Evolutionary conservation across 2,888 invertebrate species (phyloP).

Genomic region (Amiota communis): DNA sequence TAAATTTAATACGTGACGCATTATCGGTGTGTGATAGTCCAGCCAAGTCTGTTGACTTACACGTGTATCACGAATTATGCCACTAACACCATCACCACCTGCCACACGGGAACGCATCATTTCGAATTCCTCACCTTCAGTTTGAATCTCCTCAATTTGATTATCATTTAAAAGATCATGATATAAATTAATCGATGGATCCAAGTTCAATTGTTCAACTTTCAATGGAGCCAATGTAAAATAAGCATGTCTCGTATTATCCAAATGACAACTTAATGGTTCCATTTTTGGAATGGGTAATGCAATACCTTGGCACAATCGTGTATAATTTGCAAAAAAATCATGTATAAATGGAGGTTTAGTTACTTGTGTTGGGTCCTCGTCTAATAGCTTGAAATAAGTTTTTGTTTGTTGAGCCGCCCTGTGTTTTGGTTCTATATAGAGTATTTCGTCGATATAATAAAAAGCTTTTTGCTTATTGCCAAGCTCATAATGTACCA

Average conservation of each 20-base stretch:
- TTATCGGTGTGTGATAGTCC: constrained; percentile 38
- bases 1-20: constrained; percentile 35
- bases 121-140: constrained; percentile 17
- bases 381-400: constrained; percentile 39
- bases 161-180: constrained; percentile 87
- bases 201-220: constrained; percentile 81
- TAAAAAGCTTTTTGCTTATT: constrained; percentile 37
- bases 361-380: neutral
- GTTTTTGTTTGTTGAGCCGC: constrained; percentile 33
- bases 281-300: constrained; percentile 11
- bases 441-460: constrained; percentile 43
- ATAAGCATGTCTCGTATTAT: constrained; percentile 76
- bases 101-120: constrained; percentile 47
- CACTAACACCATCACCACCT: neutral
- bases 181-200: constrained; percentile 87
- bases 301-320: constrained; percentile 54
- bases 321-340: constrained; percentile 41
- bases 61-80: constrained; percentile 41
- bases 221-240: constrained; percentile 85
- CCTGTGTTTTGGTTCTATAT: constrained; percentile 36
- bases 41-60: constrained; percentile 62
- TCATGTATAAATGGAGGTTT: neutral
- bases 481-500: constrained; percentile 53
- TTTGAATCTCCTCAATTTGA: constrained; percentile 80
- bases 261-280: constrained; percentile 45